Evolutionary conservation across 2,797 vertebrate genomes (phyloP).

Genomic region (Vireo griseus): DNA sequence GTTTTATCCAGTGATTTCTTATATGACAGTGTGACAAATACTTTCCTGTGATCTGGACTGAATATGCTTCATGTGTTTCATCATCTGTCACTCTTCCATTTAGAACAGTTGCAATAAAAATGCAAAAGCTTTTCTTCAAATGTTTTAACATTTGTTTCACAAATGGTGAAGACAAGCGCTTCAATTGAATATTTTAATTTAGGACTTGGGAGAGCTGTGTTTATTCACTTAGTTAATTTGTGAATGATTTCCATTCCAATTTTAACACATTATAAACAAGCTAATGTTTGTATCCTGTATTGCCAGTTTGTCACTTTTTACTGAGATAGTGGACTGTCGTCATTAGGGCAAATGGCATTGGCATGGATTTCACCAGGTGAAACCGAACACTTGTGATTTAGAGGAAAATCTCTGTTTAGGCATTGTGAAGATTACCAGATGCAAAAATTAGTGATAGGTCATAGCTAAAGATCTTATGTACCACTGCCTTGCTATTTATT

Average conservation of each 20-base stretch:
- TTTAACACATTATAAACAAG: neutral
- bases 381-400: neutral
- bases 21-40: neutral
- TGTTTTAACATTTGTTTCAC: neutral
- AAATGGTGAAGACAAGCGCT: neutral
- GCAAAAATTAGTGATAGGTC: neutral
- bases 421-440: neutral
- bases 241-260: neutral
- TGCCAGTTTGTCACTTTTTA: neutral
- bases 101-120: constrained; percentile 7
- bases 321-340: neutral
- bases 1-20: neutral
- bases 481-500: neutral
- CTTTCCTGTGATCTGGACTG: neutral
- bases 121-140: neutral
- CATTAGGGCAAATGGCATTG: neutral
- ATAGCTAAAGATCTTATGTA: neutral
- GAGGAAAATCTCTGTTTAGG: neutral
- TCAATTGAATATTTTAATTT: constrained; percentile 27
- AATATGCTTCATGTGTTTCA: neutral
- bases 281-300: neutral
- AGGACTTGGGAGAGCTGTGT: neutral
- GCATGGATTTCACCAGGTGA: neutral
- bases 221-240: constrained; percentile 34
- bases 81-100: neutral